Base-by-base conservation (phyloP, 2,113 vertebrate species). In the Carassius gibelio region DNA sequence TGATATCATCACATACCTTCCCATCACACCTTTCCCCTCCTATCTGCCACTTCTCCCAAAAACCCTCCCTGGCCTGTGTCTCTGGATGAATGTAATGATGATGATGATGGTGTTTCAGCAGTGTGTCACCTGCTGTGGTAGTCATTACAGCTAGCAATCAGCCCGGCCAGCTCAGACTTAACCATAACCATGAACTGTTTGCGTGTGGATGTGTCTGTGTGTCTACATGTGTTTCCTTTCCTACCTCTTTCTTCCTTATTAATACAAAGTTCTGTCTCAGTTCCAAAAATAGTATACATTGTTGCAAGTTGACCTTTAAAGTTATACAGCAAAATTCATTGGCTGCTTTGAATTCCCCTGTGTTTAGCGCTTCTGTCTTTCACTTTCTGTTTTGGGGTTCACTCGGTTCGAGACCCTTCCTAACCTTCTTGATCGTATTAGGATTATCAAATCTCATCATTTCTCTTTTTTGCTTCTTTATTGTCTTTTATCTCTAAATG, bases 241-340 rank as follows among this genome's bases (percentile, higher is more conserved):
- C 84, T 88, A 23, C 55, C 59, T 75, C 74, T 48, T 48, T 3
- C 55, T 83, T 85, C 77, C 82, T 80, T 89, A 93, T 93, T 94
- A 94, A 90, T 48, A 48, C 88, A 55, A 55, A 83, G 69, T 75
- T 55, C 87, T 81, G 59, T 81, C 81, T 68, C 75, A 78, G 84
- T 89, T 93, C 93, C 94, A 95, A 95, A 94, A 93, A 90, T 78
- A 93, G 92, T 90, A 92, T 92, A 90, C 86, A 17, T 19, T 36
- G 30, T 91, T 84, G 90, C 91, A 94, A 93, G 93, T 87, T 93
- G 90, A 92, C 90, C 85, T 88, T 87, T 84, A 90, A 87, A 88
- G 90, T 68, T 3, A 8, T 8, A 9, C 8, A 15, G 30, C 17
- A 7, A 69, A 36, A 69, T 45, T 2, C 42, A 10, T 45, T 10